Evolutionary conservation across 2,113 vertebrate genomes (phyloP).

Genomic region (Pseudorectes ferrugineus): DNA sequence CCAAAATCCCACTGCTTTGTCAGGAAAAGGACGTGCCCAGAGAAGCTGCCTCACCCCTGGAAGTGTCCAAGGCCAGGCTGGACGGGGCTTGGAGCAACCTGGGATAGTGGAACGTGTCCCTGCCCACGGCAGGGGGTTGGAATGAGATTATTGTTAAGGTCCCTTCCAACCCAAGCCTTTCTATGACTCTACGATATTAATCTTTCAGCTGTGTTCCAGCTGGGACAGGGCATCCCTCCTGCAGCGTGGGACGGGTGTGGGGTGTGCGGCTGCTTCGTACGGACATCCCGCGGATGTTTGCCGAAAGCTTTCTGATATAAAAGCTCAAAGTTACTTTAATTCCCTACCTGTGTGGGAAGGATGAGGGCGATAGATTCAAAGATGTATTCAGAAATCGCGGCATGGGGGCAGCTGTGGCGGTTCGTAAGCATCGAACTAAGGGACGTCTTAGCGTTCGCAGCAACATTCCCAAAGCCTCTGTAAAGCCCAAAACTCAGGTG

Average conservation of each 20-base stretch:
- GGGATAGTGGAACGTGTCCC: not conserved
- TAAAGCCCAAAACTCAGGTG: not conserved
- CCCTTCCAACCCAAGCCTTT: not conserved
- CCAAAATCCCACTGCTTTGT: too few relatives aligned
- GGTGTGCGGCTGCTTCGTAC: accelerated
- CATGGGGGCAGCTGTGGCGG: not conserved
- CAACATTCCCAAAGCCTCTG: not conserved
- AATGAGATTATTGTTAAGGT: not conserved
- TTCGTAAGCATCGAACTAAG: not conserved
- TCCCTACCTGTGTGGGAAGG: not conserved
- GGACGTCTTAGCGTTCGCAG: accelerated
- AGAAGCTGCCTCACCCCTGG: not conserved
- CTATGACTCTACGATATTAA: not conserved
- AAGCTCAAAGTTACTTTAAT: not conserved
- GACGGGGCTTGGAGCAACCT: not conserved
- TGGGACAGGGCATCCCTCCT: not conserved
- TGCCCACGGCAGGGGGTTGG: not conserved
- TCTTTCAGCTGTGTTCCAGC: not conserved
- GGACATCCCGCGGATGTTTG: not conserved
- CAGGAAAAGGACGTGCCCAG: too few relatives aligned
- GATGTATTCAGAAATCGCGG: constrained; percentile 7
- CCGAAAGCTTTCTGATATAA: not conserved
- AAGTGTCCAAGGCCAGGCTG: not conserved
- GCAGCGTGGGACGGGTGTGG: accelerated
- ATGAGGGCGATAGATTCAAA: not conserved